Evolutionary conservation across 2,888 invertebrate genomes (phyloP).

Genomic region (Mystacides longicornis): DNA sequence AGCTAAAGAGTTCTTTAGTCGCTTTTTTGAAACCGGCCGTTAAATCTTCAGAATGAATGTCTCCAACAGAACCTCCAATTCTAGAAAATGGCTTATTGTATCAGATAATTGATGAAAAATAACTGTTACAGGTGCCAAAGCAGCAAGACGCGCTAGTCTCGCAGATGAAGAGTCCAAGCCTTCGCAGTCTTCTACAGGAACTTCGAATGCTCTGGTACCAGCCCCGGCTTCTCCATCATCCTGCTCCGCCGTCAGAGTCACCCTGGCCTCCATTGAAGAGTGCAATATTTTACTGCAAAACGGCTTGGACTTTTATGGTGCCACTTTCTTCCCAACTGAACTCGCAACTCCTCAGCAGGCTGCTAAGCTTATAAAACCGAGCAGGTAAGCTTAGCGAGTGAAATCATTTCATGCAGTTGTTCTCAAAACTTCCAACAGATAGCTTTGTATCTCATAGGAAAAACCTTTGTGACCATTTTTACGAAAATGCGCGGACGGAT

Average conservation of each 20-base stretch:
- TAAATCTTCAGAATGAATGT: too few relatives aligned
- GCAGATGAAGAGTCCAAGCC: slow-evolving; percentile 24
- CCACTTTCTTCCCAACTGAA: slow-evolving; percentile 81
- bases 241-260: slow-evolving; percentile 62
- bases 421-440: too few relatives aligned
- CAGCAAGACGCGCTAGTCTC: slow-evolving; percentile 26
- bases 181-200: slow-evolving; percentile 33
- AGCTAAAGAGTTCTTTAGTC: too few relatives aligned
- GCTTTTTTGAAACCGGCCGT: too few relatives aligned
- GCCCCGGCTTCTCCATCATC: slow-evolving; percentile 40
- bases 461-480: too few relatives aligned
- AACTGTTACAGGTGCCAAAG: slow-evolving; percentile 27
- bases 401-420: too few relatives aligned
- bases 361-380: slow-evolving; percentile 51
- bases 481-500: too few relatives aligned
- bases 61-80: too few relatives aligned
- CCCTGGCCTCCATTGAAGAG: slow-evolving; percentile 68
- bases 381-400: slow-evolving; percentile 36
- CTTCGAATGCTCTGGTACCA: slow-evolving; percentile 33
- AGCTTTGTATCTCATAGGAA: too few relatives aligned
- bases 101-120: not conserved
- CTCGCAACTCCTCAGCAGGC: slow-evolving; percentile 60
- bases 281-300: slow-evolving; percentile 72
- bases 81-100: not conserved
- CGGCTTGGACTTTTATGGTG: slow-evolving; percentile 80